These are phyloP conservation scores for Lagorchestes hirsutus DNA, from an alignment of 2,797 vertebrate genomes.

Conservation along the genomic window DNA sequence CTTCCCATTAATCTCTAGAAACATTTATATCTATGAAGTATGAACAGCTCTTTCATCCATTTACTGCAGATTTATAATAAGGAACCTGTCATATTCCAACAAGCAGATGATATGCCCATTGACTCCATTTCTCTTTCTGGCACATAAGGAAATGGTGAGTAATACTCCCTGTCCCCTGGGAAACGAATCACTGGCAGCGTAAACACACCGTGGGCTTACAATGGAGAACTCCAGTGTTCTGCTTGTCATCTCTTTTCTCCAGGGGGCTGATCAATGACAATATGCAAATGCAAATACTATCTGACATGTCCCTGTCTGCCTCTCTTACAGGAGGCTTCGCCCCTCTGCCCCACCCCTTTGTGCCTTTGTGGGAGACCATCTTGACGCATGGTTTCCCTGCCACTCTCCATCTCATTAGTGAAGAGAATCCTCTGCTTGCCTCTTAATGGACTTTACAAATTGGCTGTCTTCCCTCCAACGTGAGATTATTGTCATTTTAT, in stretches of 20 bases:
- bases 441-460: constrained; percentile 71
- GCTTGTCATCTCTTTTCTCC: constrained; percentile 55
- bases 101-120: constrained; percentile 66
- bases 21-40: constrained; percentile 52
- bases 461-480: constrained; percentile 52
- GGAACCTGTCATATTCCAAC: constrained; percentile 64
- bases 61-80: constrained; percentile 51
- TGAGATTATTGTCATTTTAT: constrained; percentile 70
- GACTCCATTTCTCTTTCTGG: constrained; percentile 68
- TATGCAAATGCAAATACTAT: constrained; percentile 51
- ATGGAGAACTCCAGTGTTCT: constrained; percentile 39
- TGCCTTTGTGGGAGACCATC: constrained; percentile 57
- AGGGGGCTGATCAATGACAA: constrained; percentile 65
- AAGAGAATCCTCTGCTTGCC: constrained; percentile 63
- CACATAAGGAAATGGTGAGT: constrained; percentile 54
- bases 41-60: constrained; percentile 51
- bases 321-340: neutral
- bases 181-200: constrained; percentile 53
- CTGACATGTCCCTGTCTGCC: constrained; percentile 38
- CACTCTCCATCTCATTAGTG: constrained; percentile 64
- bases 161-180: constrained; percentile 1
- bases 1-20: constrained; percentile 63
- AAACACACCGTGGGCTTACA: constrained; percentile 12
- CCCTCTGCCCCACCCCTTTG: constrained; percentile 55
- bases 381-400: constrained; percentile 62